Evolutionary conservation across 1,140 invertebrate genomes (phyloP).

Genomic region (Papilio glaucus): DNA sequence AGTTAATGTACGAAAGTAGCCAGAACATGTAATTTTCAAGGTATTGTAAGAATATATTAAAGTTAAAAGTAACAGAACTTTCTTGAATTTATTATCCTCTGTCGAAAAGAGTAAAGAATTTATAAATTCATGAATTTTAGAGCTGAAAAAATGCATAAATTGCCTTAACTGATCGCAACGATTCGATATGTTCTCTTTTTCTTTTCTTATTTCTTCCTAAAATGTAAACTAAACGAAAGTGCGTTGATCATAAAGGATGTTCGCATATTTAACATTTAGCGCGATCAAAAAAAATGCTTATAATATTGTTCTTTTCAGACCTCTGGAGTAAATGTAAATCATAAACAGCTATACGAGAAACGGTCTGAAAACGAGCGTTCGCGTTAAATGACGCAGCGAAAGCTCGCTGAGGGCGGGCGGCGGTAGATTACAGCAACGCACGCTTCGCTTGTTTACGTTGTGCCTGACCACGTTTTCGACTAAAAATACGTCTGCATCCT

Average conservation of each 20-base stretch:
- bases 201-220: background rate
- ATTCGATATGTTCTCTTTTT: too few species aligned
- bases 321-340: conserved; percentile 33
- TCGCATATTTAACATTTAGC: background rate
- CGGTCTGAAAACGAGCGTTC: conserved; percentile 50
- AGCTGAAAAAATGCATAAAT: too few species aligned
- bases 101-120: too few species aligned
- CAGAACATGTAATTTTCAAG: too few species aligned
- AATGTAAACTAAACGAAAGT: background rate
- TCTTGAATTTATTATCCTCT: too few species aligned
- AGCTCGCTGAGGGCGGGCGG: conserved; percentile 37
- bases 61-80: too few species aligned
- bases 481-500: conserved; percentile 82
- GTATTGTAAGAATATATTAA: too few species aligned
- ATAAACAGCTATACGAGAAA: conserved; percentile 60
- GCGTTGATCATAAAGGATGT: background rate
- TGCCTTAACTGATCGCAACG: too few species aligned
- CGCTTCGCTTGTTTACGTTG: conserved; percentile 76
- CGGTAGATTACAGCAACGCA: conserved; percentile 49
- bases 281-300: conserved; percentile 5
- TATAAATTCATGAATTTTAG: too few species aligned
- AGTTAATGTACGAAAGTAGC: too few species aligned
- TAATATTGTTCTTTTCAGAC: conserved; percentile 13
- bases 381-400: conserved; percentile 38
- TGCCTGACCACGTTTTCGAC: conserved; percentile 76